These are phyloP conservation scores for Erebia palarica DNA, from an alignment of 2,888 invertebrate genomes.

Conservation along the genomic window DNA sequence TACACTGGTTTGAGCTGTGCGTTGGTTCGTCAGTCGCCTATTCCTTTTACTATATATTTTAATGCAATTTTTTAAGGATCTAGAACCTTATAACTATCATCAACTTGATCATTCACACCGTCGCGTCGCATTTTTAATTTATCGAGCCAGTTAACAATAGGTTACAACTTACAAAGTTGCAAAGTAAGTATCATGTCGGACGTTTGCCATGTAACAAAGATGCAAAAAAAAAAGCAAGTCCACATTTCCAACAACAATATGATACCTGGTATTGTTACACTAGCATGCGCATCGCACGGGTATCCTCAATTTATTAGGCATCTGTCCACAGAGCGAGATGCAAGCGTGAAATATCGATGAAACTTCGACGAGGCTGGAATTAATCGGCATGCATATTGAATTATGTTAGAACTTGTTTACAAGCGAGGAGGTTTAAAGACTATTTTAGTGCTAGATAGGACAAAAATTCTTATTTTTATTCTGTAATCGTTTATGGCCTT, in stretches of 20 bases:
- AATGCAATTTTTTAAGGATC: neutral
- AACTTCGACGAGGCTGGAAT: conserved; percentile 21
- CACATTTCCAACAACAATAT: conserved; percentile 10
- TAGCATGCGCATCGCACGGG: conserved; percentile 5
- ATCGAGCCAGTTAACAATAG: neutral
- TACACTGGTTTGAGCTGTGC: no score
- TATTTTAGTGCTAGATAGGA: neutral
- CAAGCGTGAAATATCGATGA: conserved; percentile 27
- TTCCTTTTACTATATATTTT: no score
- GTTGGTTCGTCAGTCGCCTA: no score
- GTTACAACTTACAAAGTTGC: no score
- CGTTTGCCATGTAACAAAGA: conserved; percentile 13
- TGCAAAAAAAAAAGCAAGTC: conserved; percentile 8
- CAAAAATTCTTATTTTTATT: no score
- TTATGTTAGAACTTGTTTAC: conserved; percentile 14
- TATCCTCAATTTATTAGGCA: conserved; percentile 21
- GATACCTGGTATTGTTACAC: conserved; percentile 15
- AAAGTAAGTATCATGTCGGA: conserved; percentile 2
- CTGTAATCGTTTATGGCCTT: no score
- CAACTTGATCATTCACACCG: neutral
- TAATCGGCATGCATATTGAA: conserved; percentile 25
- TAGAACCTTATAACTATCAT: neutral
- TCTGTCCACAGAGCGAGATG: conserved; percentile 16
- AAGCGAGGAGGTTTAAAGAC: neutral
- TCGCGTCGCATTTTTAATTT: neutral